Evolutionary conservation across 2,888 invertebrate species (phyloP), one percentile per base, ranked within the genome.

Genomic region (Tiliacea citrago): DNA sequence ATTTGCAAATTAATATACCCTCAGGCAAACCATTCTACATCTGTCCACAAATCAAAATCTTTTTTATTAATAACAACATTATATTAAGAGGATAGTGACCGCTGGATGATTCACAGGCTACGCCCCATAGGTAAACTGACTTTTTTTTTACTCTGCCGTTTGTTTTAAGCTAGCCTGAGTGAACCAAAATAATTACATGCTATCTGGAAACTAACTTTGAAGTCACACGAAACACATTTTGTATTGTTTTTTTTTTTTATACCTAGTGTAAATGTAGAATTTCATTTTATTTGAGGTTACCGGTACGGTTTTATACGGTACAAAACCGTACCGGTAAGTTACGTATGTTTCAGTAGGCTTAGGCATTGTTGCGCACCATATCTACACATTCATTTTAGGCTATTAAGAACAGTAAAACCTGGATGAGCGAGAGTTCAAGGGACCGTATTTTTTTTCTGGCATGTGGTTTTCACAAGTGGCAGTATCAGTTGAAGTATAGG

Each of bases 51-150:
- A 84, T 86, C 85, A 84, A 82, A 83, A 81, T 80, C 51, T 77
- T 85, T 86, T 83, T 86, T 85, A 81, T 58, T 55, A 77, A 77
- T 69, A 62, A 60, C 75, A 79, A 85, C 74, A 80, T 70, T 79
- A 73, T 79, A 82, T 73, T 65, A 63, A 35, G 77, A 82, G 85
- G 82, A 88, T 85, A 87, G 80, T 88, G 86, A 88, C 88, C 89
- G 83, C 71, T 74, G 73, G 78, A 87, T 88, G 88, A 90, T 86
- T 90, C 90, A 90, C 81, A 79, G 77, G 74, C 72, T 71, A 86
- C 88, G 83, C 87, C 83, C 83, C 80, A 85, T 81, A 78, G 73
- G 85, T 68, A 76, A 67, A 78, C 63, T 55, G 42, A 42, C 39
- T 66, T 83, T 86, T 29, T n/a, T 86, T 83, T 85, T 72, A 73